Conservation (phyloP, 2,888 invertebrate species). For the Lucinisca nassula region DNA sequence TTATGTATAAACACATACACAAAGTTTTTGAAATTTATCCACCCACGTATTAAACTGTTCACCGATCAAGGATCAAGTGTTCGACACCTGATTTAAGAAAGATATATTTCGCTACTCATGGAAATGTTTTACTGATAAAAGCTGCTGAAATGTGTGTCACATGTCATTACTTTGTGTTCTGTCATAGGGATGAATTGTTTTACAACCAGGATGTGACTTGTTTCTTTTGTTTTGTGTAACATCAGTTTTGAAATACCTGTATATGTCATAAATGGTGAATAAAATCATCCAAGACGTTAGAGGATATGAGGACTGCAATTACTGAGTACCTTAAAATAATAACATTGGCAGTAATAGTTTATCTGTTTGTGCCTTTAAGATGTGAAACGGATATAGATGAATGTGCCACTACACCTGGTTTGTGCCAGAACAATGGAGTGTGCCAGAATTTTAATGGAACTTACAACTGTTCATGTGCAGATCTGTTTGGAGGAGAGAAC, state of each 20-base stretch:
- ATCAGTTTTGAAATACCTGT: background rate
- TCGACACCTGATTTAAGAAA: background rate
- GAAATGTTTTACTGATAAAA: background rate
- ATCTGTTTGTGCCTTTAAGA: conserved; percentile 68
- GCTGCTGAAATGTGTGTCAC: background rate
- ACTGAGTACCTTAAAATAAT: background rate
- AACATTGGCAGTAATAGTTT: conserved; percentile 24
- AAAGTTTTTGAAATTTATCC: background rate
- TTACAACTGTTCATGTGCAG: conserved; percentile 75
- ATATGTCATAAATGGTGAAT: no score
- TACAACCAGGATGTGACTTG: background rate
- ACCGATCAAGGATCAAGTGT: background rate
- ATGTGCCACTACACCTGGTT: conserved; percentile 68
- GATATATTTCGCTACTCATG: background rate
- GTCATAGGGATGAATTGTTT: background rate
- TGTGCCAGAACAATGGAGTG: conserved; percentile 76
- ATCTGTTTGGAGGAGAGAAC: conserved; percentile 68
- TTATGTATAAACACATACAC: background rate
- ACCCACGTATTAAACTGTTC: background rate
- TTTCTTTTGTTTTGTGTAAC: background rate
- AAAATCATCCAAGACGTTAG: no score
- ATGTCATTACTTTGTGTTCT: background rate
- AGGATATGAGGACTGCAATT: background rate
- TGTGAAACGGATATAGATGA: conserved; percentile 78
- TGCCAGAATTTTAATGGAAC: conserved; percentile 73